Percentiles rank a stretch among this genome's conserved stretches.
These are phyloP conservation scores for Polia nebulosa DNA, from an alignment of 2,888 invertebrate species.

Conservation along the genomic window DNA sequence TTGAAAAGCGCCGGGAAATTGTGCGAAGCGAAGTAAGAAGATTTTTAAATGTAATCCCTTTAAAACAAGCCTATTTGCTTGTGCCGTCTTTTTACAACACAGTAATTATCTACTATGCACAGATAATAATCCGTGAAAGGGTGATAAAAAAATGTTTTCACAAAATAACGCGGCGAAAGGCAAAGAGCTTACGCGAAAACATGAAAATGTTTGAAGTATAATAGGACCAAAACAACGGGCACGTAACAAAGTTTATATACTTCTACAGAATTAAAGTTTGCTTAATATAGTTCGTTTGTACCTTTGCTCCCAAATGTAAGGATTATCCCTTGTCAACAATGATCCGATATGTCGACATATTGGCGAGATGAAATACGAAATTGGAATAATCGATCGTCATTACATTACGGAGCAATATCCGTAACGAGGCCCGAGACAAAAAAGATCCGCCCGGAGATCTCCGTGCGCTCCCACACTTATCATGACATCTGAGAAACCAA, in stretches of 20 bases:
- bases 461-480: slow-evolving; percentile 27
- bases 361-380: slow-evolving; percentile 42
- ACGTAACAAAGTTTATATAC: neutral
- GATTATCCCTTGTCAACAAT: slow-evolving; percentile 48
- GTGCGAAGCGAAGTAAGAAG: slow-evolving; percentile 33
- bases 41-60: slow-evolving; percentile 51
- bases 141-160: slow-evolving; percentile 34
- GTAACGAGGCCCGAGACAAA: slow-evolving; percentile 61
- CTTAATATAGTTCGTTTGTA: slow-evolving; percentile 20
- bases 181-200: neutral
- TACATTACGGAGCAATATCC: slow-evolving; percentile 64
- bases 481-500: slow-evolving; percentile 43
- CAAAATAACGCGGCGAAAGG: slow-evolving; percentile 6
- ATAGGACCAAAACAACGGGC: neutral
- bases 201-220: slow-evolving; percentile 24
- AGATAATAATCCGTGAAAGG: slow-evolving; percentile 50
- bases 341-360: slow-evolving; percentile 53
- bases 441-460: slow-evolving; percentile 50
- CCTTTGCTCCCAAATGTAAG: slow-evolving; percentile 25
- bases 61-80: slow-evolving; percentile 49
- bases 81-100: slow-evolving; percentile 40
- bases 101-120: slow-evolving; percentile 44
- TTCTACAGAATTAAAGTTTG: slow-evolving; percentile 9
- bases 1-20: slow-evolving; percentile 35
- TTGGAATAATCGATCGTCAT: slow-evolving; percentile 64